These are phyloP conservation scores for Cyanistes caeruleus DNA, from an alignment of 2,113 vertebrate genomes.

Conservation along the genomic window DNA sequence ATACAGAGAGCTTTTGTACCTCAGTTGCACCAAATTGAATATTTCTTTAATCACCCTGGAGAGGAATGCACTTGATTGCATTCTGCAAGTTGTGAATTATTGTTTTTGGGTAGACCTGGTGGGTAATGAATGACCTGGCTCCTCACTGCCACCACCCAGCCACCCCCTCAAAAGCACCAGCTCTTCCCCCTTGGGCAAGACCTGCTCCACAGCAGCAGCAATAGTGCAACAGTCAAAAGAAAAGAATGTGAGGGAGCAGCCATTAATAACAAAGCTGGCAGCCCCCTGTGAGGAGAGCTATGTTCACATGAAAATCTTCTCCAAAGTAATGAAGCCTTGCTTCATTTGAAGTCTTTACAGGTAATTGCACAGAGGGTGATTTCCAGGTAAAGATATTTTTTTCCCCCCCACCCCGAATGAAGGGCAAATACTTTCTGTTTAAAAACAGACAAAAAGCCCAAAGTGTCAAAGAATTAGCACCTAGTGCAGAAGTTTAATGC, in stretches of 20 bases:
- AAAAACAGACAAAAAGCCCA: neutral
- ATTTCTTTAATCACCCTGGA: conserved; percentile 45
- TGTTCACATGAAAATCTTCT: conserved; percentile 17
- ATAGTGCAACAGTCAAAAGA: neutral
- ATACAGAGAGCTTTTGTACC: conserved; percentile 58
- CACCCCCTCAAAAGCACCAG: neutral
- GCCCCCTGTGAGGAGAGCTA: neutral
- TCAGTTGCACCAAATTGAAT: conserved; percentile 7
- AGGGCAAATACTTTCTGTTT: neutral
- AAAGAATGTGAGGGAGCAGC: neutral
- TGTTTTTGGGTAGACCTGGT: neutral
- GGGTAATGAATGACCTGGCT: neutral
- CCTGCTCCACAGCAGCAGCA: neutral
- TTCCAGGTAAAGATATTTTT: neutral
- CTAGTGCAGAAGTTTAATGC: neutral
- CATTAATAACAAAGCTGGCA: conserved; percentile 11
- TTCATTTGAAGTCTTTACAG: neutral
- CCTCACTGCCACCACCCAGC: neutral
- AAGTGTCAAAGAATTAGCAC: neutral
- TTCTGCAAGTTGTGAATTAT: neutral
- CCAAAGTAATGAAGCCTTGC: neutral
- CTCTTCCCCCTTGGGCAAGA: neutral
- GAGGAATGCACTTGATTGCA: conserved; percentile 51
- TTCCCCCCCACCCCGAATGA: neutral
- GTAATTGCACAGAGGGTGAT: neutral